A percentile compares a stretch with the other conserved stretches of the same genome.
These are phyloP conservation scores for Halictus rubicundus DNA, from an alignment of 1,140 invertebrate species.

Conservation along the genomic window DNA sequence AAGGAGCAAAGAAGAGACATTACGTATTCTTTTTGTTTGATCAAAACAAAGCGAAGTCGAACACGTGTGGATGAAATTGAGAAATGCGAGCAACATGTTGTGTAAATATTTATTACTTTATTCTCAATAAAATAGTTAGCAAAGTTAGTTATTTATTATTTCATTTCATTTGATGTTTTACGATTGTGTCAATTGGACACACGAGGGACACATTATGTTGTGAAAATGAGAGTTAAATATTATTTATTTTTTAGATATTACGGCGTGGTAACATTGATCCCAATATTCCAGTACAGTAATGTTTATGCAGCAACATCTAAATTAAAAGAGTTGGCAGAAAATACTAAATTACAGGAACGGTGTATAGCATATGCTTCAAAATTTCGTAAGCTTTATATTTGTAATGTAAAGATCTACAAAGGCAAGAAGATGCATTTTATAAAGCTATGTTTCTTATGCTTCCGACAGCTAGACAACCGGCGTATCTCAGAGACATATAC, in stretches of 20 bases:
- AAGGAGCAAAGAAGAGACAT: neutral
- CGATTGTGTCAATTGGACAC: too few relatives aligned
- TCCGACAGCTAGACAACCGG: conserved; percentile 77
- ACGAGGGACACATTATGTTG: too few relatives aligned
- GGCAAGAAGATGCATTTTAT: neutral
- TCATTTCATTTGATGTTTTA: too few relatives aligned
- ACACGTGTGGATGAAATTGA: neutral
- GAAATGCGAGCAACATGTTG: neutral
- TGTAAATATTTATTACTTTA: neutral
- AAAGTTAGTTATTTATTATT: neutral
- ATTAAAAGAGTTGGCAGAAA: conserved; percentile 86
- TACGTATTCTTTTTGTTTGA: neutral
- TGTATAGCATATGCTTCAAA: conserved; percentile 88
- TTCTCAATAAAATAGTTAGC: neutral
- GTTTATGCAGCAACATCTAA: conserved; percentile 94
- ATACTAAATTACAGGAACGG: conserved; percentile 86
- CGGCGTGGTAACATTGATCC: conserved; percentile 90
- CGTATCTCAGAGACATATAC: conserved; percentile 87
- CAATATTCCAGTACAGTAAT: conserved; percentile 96
- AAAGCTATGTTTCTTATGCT: conserved; percentile 44
- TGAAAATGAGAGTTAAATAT: neutral
- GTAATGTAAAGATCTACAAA: neutral
- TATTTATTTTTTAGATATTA: conserved; percentile 83
- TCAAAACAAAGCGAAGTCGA: too few relatives aligned
- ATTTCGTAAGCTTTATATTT: conserved; percentile 76